Base-by-base conservation (phyloP, 2,797 vertebrate genomes). In the Esox lucius region DNA sequence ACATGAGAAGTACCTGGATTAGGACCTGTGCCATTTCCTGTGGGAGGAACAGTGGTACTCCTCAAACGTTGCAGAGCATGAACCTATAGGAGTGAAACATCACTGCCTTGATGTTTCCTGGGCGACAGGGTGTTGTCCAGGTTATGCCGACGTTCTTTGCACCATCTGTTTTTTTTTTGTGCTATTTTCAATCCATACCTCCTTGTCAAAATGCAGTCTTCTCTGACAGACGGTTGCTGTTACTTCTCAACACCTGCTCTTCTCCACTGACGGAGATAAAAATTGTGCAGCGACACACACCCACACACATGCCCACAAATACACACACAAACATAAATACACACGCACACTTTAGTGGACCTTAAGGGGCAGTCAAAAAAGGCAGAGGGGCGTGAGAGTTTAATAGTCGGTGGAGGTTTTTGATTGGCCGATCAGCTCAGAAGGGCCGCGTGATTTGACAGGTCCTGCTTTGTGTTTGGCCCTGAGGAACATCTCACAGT, bases 241-340 rank as follows among this genome's bases (percentile, higher is more conserved):
- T 89, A 89, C 91, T 90, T 90, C 87, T 94, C 92, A 93, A 75
- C 92, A 94, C 92, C 93, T 93, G 90, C 85, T 88, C 1, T 53
- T 17, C 86, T 61, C 74, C 86, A 91, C 89, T 87, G 76, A 88
- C 89, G 87, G 79, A 70, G 90, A 89, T 90, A 89, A 92, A 93
- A 94, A 93, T 90, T 91, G 88, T 85, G 82, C 33, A 5, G 33
- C 2, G 33, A 35, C 33, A 5, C 33, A 2, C 33, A 35, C 2
- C 35, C 33, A 35, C 33, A 35, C 33, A 35, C 33, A 35, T 2
- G 35, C 33, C 35, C 33, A 35, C 5, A 35, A 33, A 35, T 33
- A 5, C 33, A 35, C 33, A 35, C 33, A 2, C 33, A 35, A 33
- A 35, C 33, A 35, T 5, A 35, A 2, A 35, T 2, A 35, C 5